Base-by-base conservation (phyloP, 2,797 vertebrate genomes). In the Myotis planiceps region DNA sequence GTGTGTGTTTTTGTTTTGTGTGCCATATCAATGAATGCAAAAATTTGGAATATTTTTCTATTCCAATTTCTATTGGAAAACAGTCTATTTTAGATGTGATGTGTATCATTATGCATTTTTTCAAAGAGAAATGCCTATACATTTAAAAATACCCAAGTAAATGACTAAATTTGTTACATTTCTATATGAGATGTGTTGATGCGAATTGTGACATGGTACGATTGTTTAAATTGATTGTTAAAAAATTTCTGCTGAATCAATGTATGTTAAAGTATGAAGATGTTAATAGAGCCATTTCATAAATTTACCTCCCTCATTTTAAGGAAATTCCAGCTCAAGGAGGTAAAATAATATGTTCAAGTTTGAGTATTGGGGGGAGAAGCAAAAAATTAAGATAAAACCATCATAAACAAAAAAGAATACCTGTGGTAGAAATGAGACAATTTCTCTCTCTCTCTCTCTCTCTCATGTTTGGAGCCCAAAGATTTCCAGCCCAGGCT, bases 1-100 rank as follows among this genome's bases (percentile, higher is more conserved):
- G 34, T 87, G 65, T 21, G 27, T 42, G 55, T 92, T 92, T 92
- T 84, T 16, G 3, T 82, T 89, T 86, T 27, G 69, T 88, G 79
- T 81, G 8, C 51, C 12, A 51, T 42, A 29, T 90, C 42, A 82
- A 34, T 79, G 55, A 90, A 90, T 84, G 37, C 0, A 86, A 13
- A 94, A 14, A 85, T 88, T 65, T 27, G 15, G 47, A 63, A 80
- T 55, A 42, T 74, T 94, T 92, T 79, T 90, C 2, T 9, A 72
- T 23, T 92, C 58, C 5, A 47, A 32, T 66, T 90, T 23, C 27
- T 90, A 42, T 23, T 81, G 15, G 21, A 55, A 18, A 74, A 55
- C 71, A 68, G 55, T 78, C 29, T 47, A 87, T 89, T 83, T 86
- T 76, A 72, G 42, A 7, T 78, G 6, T 72, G 45, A 71, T 58